Base-by-base conservation (phyloP, 1,140 invertebrate species). In the Aphis craccivora region DNA sequence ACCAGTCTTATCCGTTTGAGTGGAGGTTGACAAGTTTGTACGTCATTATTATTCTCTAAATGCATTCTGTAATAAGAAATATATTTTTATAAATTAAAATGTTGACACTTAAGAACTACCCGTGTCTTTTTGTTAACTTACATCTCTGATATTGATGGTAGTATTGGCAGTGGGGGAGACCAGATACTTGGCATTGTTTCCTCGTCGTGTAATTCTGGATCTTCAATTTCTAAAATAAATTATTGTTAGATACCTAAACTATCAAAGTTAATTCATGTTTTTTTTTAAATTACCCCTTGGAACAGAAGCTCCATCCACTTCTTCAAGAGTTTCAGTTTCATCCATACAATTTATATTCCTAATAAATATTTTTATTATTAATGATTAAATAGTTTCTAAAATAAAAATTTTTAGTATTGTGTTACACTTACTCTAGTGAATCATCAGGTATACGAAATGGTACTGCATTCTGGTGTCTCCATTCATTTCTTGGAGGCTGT, bases 401-500 rank as follows among this genome's bases (percentile, higher is more conserved):
- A 83, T 48, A 20, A 87, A 51, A 86, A 45, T 86, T 43, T 86
- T 9, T 45, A 30, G 1, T 43, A 43, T 76, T n/a, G 4, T 40
- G 1, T 45, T 67, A 18, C 30, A 67, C 53, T 90, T 90, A 90
- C 89, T 67, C 53, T 90, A 30, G 0, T 45, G 25, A 37, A 81
- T 92, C 67, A 37, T 92, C n/a, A 37, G 11, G 20, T 25, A 83
- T 37, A 48, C 67, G 40, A 92, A 92, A 92, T 92, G 90, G 90
- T 30, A 92, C 90, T 51, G 90, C 90, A 92, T 92, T 92, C 37
- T 92, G 90, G 25, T 92, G 90, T 83, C 90, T 92, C 90, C 90
- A 92, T 51, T 92, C 90, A 25, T 92, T 92, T 92, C 90, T 92
- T 40, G 90, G 90, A 1, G 90, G 90, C 67, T 83, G 67, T 51